Conservation (phyloP, 2,113 vertebrate species). For the Oreochromis aureus region DNA sequence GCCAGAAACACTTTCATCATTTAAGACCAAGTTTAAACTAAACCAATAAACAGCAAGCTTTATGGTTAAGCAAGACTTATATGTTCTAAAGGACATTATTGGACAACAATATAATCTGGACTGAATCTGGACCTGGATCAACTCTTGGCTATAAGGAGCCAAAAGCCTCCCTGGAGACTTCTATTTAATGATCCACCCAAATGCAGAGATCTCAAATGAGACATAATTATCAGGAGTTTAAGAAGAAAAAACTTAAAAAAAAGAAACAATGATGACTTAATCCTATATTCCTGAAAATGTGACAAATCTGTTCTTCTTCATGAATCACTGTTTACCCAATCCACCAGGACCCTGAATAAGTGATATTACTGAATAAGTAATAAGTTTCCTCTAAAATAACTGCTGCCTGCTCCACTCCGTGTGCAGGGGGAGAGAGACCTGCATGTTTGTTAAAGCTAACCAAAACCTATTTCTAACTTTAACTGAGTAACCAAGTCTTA, state of each 20-base stretch:
- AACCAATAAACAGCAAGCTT: neutral
- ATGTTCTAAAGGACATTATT: neutral
- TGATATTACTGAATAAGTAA: too few relatives aligned
- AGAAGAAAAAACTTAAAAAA: neutral
- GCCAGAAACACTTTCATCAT: neutral
- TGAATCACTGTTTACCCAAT: neutral
- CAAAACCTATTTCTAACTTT: too few relatives aligned
- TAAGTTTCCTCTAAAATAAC: accelerated
- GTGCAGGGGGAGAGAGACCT: neutral
- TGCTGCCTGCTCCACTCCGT: neutral
- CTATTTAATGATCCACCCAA: neutral
- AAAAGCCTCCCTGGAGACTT: neutral
- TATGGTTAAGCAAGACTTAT: neutral
- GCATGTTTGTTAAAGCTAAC: neutral
- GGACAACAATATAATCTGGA: neutral
- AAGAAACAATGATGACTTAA: neutral
- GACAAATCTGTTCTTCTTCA: neutral
- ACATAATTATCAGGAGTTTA: neutral
- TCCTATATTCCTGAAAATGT: neutral
- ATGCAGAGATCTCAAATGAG: neutral
- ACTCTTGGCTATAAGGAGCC: neutral
- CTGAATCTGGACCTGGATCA: neutral
- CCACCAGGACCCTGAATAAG: neutral
- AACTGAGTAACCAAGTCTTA: neutral
- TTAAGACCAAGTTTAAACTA: neutral